Conservation (phyloP, 2,888 invertebrate genomes). For the Sericinus montela region DNA sequence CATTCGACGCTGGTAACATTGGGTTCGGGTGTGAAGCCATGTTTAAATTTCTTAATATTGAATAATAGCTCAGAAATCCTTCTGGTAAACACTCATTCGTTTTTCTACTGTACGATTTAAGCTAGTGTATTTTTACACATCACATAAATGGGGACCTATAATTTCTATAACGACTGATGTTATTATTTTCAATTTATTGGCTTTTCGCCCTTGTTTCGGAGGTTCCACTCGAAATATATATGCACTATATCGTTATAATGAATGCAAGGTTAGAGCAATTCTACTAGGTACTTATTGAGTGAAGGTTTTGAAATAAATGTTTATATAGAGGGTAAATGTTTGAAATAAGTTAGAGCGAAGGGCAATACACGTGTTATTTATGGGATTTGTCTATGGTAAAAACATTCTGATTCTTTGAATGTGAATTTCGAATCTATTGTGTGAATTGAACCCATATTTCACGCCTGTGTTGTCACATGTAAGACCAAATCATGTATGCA, state of each 20-base stretch:
- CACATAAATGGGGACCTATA: neutral
- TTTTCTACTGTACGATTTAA: conserved; percentile 7
- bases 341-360: conserved; percentile 30
- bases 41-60: too few species aligned
- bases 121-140: conserved; percentile 3
- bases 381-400: neutral
- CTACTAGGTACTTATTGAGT: conserved; percentile 41
- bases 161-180: neutral
- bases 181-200: neutral
- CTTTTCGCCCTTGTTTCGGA: neutral
- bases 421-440: neutral
- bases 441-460: conserved; percentile 9
- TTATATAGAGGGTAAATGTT: conserved; percentile 55
- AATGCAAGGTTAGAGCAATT: conserved; percentile 43
- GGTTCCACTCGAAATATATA: conserved; percentile 37
- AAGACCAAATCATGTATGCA: conserved; percentile 50
- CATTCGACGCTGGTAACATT: neutral
- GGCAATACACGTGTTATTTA: conserved; percentile 5
- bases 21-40: neutral
- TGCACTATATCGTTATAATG: conserved; percentile 49
- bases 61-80: neutral
- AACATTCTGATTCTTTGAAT: neutral
- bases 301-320: conserved; percentile 46
- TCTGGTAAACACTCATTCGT: neutral
- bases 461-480: conserved; percentile 22